phyloP scores from a whole-genome alignment of 2,888 invertebrate genomes.

The Bellardia bayeri region DNA sequence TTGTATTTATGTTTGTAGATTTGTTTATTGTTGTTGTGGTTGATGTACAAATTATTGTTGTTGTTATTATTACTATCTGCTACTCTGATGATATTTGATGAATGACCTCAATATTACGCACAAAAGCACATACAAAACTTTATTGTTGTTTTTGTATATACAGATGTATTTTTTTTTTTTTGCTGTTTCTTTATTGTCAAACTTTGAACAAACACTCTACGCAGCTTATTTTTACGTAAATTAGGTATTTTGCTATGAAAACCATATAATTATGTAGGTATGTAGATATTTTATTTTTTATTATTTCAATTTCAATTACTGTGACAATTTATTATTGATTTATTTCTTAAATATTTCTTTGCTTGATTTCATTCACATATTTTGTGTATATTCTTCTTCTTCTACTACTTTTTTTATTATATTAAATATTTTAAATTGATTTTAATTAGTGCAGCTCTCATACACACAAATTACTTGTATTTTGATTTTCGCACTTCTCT shows the following conservation, averaged over 20 bases:
- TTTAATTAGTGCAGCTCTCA: constrained; percentile 59
- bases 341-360: constrained; percentile 40
- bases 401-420: constrained; percentile 6
- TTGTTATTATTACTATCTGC: constrained; percentile 24
- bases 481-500: constrained; percentile 70
- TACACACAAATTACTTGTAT: constrained; percentile 69
- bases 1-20: constrained; percentile 43
- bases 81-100: constrained; percentile 62
- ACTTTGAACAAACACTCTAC: constrained; percentile 2
- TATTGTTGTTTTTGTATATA: constrained; percentile 21
- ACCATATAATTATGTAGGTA: neutral
- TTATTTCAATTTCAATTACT: constrained; percentile 18
- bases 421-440: constrained; percentile 57
- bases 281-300: neutral
- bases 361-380: constrained; percentile 26
- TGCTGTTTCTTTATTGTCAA: constrained; percentile 32
- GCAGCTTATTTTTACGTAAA: neutral
- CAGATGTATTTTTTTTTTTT: constrained; percentile 1
- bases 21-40: constrained; percentile 23
- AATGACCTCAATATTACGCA: constrained; percentile 73
- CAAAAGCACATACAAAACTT: constrained; percentile 35
- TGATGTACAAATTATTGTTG: constrained; percentile 49
- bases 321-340: constrained; percentile 24
- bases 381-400: constrained; percentile 11
- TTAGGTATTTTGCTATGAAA: constrained; percentile 1